A percentile compares a stretch with the other conserved stretches of the same genome.
Evolutionary conservation across 2,797 vertebrate species (phyloP).

Genomic region (Lutjanus argentimaculatus): DNA sequence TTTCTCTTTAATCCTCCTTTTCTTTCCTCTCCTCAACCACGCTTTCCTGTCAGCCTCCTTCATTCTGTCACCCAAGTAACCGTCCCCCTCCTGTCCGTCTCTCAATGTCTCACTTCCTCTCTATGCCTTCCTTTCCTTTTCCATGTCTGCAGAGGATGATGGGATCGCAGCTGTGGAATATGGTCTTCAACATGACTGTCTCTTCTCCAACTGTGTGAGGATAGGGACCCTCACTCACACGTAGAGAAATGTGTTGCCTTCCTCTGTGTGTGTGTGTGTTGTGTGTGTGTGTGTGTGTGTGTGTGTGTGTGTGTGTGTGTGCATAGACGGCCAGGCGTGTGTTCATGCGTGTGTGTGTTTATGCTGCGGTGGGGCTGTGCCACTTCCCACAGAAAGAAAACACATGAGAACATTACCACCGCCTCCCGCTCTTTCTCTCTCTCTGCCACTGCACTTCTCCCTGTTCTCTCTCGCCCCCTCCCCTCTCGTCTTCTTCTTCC

Average conservation of each 20-base stretch:
- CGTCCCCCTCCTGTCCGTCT: constrained; percentile 25
- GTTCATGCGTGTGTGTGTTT: constrained; percentile 52
- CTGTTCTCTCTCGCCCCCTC: constrained; percentile 39
- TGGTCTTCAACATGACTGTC: constrained; percentile 55
- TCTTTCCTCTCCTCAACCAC: constrained; percentile 1
- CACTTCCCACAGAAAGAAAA: constrained; percentile 80
- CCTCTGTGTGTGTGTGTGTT: constrained; percentile 31
- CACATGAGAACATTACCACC: constrained; percentile 77
- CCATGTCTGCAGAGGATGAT: constrained; percentile 36
- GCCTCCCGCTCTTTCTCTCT: constrained; percentile 25
- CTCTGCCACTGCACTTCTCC: constrained; percentile 61
- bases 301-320: constrained; percentile 30
- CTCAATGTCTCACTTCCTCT: constrained; percentile 38
- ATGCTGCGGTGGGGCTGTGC: constrained; percentile 66
- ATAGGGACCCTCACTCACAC: constrained; percentile 62
- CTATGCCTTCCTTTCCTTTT: constrained; percentile 24
- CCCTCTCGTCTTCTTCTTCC: constrained; percentile 29
- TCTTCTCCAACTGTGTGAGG: constrained; percentile 48
- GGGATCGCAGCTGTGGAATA: constrained; percentile 66
- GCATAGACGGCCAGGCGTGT: constrained; percentile 29
- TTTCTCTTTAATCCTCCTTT: not conserved
- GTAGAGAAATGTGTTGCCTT: constrained; percentile 51
- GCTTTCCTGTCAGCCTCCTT: not conserved
- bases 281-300: constrained; percentile 10
- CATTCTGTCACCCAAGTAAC: constrained; percentile 5